Evolutionary conservation across 92 coral and sea anemone genomes (phyloP).

Genomic region (Porites cylindrica): DNA sequence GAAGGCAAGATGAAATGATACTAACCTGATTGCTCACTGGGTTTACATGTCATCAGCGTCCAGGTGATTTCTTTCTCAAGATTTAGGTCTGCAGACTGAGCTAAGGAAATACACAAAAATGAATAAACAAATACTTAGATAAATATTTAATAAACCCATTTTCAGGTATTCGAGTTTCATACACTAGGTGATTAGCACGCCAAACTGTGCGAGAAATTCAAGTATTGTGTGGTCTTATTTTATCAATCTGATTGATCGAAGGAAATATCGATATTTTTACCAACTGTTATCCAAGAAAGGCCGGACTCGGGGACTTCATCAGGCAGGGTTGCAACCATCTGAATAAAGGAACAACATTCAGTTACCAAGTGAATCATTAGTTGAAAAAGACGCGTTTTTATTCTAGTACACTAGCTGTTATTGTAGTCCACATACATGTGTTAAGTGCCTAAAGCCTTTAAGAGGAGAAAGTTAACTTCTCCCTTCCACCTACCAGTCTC

Average conservation of each 20-base stretch:
- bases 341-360: background rate
- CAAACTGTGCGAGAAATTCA: no score
- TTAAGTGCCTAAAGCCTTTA: no score
- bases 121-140: background rate
- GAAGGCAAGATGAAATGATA: background rate
- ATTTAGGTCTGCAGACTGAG: constrained; percentile 13
- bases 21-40: constrained; percentile 54
- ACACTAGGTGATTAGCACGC: no score
- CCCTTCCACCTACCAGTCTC: constrained; percentile 67
- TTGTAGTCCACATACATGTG: no score
- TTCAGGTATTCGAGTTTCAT: no score
- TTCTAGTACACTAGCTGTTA: no score
- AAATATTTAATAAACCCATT: no score
- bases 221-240: no score
- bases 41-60: constrained; percentile 64
- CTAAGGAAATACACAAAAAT: background rate
- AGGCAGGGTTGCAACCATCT: constrained; percentile 79
- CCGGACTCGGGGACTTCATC: constrained; percentile 34
- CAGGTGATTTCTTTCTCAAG: constrained; percentile 68
- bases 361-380: background rate
- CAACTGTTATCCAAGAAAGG: constrained; percentile 70
- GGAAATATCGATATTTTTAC: constrained; percentile 32
- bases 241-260: no score
- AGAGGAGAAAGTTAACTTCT: no score
- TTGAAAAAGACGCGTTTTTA: no score